These are phyloP conservation scores for Drosophila prostipennis DNA, from an alignment of 2,888 invertebrate genomes.

Conservation along the genomic window DNA sequence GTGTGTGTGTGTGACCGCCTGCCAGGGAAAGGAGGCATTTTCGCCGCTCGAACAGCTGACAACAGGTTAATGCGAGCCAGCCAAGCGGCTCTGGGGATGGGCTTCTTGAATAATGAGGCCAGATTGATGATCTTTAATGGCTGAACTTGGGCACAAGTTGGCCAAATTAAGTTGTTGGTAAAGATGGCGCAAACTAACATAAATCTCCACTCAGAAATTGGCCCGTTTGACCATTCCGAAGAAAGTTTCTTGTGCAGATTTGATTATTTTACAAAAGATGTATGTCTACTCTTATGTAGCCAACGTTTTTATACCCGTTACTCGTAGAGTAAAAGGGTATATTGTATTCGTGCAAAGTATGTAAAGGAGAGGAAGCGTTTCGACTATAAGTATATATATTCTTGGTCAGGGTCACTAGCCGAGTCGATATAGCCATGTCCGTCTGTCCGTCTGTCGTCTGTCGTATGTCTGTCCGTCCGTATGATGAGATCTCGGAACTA, in stretches of 20 bases:
- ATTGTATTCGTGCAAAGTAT: too few relatives aligned
- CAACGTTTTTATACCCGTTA: too few relatives aligned
- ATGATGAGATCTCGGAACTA: too few relatives aligned
- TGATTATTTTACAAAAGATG: neutral
- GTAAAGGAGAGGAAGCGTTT: too few relatives aligned
- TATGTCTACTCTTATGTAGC: too few relatives aligned
- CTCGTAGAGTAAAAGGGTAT: too few relatives aligned
- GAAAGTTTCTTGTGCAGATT: neutral
- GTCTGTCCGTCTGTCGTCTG: too few relatives aligned
- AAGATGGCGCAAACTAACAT: slow-evolving; percentile 2
- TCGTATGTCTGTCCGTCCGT: too few relatives aligned
- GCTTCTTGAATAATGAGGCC: slow-evolving; percentile 46
- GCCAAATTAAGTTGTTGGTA: slow-evolving; percentile 34
- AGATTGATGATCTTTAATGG: slow-evolving; percentile 47
- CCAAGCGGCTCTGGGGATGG: slow-evolving; percentile 14
- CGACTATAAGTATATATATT: too few relatives aligned
- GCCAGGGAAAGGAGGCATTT: neutral
- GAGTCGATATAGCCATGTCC: too few relatives aligned
- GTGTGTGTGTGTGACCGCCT: slow-evolving; percentile 31
- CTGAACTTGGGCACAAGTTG: slow-evolving; percentile 32
- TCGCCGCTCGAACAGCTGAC: slow-evolving; percentile 32
- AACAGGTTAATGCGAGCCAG: slow-evolving; percentile 68
- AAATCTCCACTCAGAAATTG: neutral
- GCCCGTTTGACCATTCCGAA: neutral
- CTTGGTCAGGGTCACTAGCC: too few relatives aligned